Conservation (phyloP, 1,140 invertebrate species). For the Marisa cornuarietis region DNA sequence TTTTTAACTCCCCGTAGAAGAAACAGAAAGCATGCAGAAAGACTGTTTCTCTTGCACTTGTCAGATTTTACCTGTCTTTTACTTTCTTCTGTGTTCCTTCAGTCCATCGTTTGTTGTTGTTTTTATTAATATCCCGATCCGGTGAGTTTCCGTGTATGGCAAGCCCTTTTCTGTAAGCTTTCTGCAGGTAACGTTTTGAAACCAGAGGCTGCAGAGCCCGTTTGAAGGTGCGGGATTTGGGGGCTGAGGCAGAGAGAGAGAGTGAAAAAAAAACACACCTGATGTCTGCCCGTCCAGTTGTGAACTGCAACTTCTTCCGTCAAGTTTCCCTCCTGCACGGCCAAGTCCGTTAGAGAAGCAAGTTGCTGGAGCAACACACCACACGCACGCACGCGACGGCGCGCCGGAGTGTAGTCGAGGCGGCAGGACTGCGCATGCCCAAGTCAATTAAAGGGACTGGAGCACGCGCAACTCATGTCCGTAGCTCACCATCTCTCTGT, state of each 20-base stretch:
- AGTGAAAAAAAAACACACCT: background rate
- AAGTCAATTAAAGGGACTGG: constrained; percentile 30
- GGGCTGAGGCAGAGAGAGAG: background rate
- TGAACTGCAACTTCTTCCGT: background rate
- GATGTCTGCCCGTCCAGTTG: background rate
- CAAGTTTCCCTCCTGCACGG: background rate
- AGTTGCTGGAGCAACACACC: background rate
- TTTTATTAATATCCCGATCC: too few species aligned
- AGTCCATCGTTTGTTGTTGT: too few species aligned
- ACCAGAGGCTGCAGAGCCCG: too few species aligned
- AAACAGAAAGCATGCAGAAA: too few species aligned
- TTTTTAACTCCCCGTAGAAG: too few species aligned
- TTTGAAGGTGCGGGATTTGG: background rate
- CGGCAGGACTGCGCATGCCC: constrained; percentile 58
- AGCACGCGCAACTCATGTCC: constrained; percentile 14
- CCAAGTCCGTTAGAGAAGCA: constrained; percentile 11
- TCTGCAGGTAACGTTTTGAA: too few species aligned
- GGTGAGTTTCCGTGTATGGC: too few species aligned
- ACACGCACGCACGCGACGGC: background rate
- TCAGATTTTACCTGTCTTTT: too few species aligned
- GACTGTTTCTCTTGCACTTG: too few species aligned
- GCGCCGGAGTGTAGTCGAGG: constrained; percentile 71
- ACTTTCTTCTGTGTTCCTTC: too few species aligned
- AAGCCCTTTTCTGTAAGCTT: too few species aligned
- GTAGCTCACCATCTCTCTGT: background rate